Conservation (phyloP, 2,888 invertebrate genomes). For the Drosophila diplacantha region DNA sequence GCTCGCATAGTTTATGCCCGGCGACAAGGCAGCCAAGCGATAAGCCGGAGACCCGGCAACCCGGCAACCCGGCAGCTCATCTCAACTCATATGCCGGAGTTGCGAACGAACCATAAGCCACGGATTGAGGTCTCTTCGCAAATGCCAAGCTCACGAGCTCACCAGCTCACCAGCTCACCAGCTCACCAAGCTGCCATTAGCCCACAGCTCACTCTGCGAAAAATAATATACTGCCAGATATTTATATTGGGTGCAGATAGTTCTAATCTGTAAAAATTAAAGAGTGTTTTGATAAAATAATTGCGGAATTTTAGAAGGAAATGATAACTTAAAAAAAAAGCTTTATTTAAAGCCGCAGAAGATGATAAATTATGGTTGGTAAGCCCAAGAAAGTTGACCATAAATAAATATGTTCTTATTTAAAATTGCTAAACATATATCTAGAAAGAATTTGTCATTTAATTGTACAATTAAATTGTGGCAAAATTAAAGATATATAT, state of each 20-base stretch:
- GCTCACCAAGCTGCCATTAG: constrained; percentile 50
- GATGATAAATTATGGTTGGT: no score
- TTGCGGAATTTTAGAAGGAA: not conserved
- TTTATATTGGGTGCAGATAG: not conserved
- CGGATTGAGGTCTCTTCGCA: constrained; percentile 41
- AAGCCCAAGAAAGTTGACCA: no score
- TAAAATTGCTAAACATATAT: no score
- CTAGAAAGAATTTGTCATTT: no score
- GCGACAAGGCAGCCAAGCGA: constrained; percentile 58
- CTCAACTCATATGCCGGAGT: constrained; percentile 10
- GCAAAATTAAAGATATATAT: not conserved
- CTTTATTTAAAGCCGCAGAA: not conserved
- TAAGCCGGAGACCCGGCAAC: constrained; percentile 42
- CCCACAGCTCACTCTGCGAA: constrained; percentile 35
- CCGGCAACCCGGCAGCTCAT: constrained; percentile 16
- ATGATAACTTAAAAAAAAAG: no score
- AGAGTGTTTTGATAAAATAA: not conserved
- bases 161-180: constrained; percentile 48
- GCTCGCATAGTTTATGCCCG: constrained; percentile 57
- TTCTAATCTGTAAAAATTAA: not conserved
- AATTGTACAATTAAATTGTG: not conserved
- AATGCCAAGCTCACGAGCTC: constrained; percentile 48
- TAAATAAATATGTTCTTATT: not conserved
- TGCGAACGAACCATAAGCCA: constrained; percentile 23
- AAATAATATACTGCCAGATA: constrained; percentile 2